Percentiles rank a stretch among this genome's conserved stretches.
Evolutionary conservation across 2,797 vertebrate species (phyloP).

Genomic region (Brotula barbata): DNA sequence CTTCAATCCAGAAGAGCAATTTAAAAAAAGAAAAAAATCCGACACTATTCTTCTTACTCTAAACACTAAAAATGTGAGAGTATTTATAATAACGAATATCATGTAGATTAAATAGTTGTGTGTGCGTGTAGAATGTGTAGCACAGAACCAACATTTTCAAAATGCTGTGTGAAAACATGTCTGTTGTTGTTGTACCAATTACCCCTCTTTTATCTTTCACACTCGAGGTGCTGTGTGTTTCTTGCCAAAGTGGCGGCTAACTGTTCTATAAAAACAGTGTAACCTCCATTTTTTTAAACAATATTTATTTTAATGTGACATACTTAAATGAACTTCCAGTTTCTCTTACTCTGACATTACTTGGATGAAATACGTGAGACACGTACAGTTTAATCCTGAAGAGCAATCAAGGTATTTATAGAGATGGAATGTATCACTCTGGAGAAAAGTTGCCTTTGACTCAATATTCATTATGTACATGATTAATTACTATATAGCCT

Average conservation of each 20-base stretch:
- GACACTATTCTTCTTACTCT: too few species aligned
- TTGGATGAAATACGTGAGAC: constrained; percentile 29
- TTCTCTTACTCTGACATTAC: constrained; percentile 21
- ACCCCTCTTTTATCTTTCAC: too few species aligned
- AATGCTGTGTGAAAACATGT: too few species aligned
- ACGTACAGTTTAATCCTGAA: constrained; percentile 31
- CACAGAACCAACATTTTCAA: too few species aligned
- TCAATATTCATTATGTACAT: constrained; percentile 71
- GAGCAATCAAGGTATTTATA: constrained; percentile 48
- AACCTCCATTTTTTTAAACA: background rate
- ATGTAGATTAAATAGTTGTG: too few species aligned
- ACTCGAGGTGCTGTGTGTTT: too few species aligned
- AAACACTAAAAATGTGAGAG: too few species aligned
- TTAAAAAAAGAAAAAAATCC: background rate
- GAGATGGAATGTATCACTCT: constrained; percentile 52
- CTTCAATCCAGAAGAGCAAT: background rate
- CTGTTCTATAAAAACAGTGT: too few species aligned
- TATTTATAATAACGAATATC: too few species aligned
- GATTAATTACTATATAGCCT: constrained; percentile 74
- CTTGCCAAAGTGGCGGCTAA: too few species aligned
- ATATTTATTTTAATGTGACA: background rate
- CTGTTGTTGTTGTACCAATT: too few species aligned
- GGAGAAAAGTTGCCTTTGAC: constrained; percentile 56
- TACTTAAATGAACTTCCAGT: constrained; percentile 18
- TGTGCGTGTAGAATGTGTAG: too few species aligned